phyloP scores from a whole-genome alignment of 2,113 vertebrate genomes.

The Serranochromis macrocephalus region DNA sequence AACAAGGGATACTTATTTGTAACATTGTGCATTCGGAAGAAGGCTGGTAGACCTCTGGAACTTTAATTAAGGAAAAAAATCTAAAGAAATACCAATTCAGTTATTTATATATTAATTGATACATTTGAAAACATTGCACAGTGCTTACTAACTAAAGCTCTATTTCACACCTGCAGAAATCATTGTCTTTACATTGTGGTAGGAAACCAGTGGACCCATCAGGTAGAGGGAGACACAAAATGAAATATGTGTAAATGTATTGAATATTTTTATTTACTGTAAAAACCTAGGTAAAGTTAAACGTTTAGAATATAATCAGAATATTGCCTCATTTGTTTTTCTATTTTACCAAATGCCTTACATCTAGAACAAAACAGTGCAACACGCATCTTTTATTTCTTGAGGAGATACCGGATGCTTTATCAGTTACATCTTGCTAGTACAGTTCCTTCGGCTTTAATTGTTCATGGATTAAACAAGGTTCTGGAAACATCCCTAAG shows the following conservation, averaged over 20 bases:
- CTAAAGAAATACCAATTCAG: not conserved
- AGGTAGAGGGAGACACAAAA: not conserved
- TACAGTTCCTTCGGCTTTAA: not conserved
- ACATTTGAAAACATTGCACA: not conserved
- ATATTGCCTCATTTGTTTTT: not conserved
- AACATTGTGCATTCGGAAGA: not conserved
- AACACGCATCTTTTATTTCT: not conserved
- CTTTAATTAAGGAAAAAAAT: not conserved
- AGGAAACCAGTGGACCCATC: not conserved
- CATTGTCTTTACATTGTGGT: not conserved
- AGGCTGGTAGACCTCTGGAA: not conserved
- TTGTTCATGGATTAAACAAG: not conserved
- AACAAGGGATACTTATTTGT: not conserved
- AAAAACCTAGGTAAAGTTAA: not conserved
- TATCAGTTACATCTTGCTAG: not conserved
- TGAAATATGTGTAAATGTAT: not conserved
- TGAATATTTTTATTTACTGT: not conserved
- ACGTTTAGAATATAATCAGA: not conserved
- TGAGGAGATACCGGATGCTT: not conserved
- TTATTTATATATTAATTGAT: not conserved
- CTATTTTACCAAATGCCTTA: not conserved
- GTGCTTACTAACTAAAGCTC: not conserved
- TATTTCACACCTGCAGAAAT: not conserved
- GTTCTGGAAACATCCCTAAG: not conserved
- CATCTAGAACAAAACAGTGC: not conserved